A percentile compares a stretch with the other conserved stretches of the same genome.
These are phyloP conservation scores for Channa maculata DNA, from an alignment of 2,113 vertebrate genomes.

Conservation along the genomic window DNA sequence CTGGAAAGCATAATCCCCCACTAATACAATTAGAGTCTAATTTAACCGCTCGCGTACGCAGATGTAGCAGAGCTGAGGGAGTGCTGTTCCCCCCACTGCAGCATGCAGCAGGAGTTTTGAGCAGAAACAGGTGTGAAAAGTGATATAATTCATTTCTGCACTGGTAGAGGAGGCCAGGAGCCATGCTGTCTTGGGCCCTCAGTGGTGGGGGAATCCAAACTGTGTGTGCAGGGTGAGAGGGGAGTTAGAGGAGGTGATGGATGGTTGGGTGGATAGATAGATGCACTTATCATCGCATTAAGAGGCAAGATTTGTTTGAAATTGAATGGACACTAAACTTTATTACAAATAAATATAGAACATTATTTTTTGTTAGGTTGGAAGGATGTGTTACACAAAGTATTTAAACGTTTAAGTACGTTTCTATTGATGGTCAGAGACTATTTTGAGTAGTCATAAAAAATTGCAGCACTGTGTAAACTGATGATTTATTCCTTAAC, in stretches of 20 bases:
- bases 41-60: slow-evolving; percentile 93
- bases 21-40: slow-evolving; percentile 98
- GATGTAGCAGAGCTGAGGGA: slow-evolving; percentile 92
- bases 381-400: no score
- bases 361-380: no score
- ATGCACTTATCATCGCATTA: neutral
- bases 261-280: slow-evolving; percentile 10
- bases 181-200: slow-evolving; percentile 40
- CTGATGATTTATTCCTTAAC: slow-evolving; percentile 16
- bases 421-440: no score
- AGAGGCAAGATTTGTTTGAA: slow-evolving; percentile 2
- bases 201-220: slow-evolving; percentile 52
- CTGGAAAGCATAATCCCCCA: slow-evolving; percentile 94
- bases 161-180: slow-evolving; percentile 79
- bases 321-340: neutral
- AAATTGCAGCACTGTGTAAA: neutral
- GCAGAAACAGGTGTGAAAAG: slow-evolving; percentile 96
- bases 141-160: slow-evolving; percentile 90
- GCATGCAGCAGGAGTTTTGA: slow-evolving; percentile 86
- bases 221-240: slow-evolving; percentile 21
- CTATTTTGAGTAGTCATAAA: neutral
- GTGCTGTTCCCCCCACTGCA: slow-evolving; percentile 79
- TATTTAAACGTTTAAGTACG: no score
- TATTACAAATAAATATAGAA: neutral
- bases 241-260: slow-evolving; percentile 22